Conservation (phyloP, 1,140 invertebrate species). For the Drosophila asahinai region DNA sequence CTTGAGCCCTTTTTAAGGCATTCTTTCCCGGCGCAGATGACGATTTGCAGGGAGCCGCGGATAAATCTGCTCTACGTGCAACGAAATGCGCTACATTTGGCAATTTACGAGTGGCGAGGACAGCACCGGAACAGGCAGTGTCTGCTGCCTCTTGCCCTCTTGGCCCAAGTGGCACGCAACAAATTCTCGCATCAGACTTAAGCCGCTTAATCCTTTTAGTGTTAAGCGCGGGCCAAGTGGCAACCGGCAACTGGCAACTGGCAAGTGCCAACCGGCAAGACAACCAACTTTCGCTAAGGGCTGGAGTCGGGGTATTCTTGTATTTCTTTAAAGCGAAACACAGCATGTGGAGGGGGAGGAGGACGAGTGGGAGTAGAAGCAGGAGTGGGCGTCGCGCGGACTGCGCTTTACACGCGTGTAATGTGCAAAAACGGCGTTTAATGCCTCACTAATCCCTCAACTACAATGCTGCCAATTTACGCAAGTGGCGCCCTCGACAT, state of each 20-base stretch:
- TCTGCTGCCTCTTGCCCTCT: slow-evolving; percentile 1
- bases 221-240: slow-evolving; percentile 74
- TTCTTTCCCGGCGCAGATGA: slow-evolving; percentile 38
- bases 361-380: no score
- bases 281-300: slow-evolving; percentile 53
- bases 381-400: slow-evolving; percentile 53
- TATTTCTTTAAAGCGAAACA: slow-evolving; percentile 72
- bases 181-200: slow-evolving; percentile 80
- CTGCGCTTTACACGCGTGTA: slow-evolving; percentile 82
- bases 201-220: slow-evolving; percentile 83
- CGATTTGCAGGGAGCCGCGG: slow-evolving; percentile 31
- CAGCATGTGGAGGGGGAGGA: slow-evolving; percentile 18
- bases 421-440: slow-evolving; percentile 83
- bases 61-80: slow-evolving; percentile 78
- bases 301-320: slow-evolving; percentile 27
- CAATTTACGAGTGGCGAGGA: slow-evolving; percentile 55
- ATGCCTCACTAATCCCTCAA: slow-evolving; percentile 82
- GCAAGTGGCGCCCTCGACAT: slow-evolving; percentile 63
- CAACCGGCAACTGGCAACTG: slow-evolving; percentile 53
- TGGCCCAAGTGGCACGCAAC: slow-evolving; percentile 55
- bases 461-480: slow-evolving; percentile 83
- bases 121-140: slow-evolving; percentile 30
- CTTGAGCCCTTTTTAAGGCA: slow-evolving; percentile 50
- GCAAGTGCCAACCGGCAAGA: slow-evolving; percentile 49
- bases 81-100: slow-evolving; percentile 40